Base-by-base conservation (phyloP, 2,113 vertebrate species). In the Aythya baeri region DNA sequence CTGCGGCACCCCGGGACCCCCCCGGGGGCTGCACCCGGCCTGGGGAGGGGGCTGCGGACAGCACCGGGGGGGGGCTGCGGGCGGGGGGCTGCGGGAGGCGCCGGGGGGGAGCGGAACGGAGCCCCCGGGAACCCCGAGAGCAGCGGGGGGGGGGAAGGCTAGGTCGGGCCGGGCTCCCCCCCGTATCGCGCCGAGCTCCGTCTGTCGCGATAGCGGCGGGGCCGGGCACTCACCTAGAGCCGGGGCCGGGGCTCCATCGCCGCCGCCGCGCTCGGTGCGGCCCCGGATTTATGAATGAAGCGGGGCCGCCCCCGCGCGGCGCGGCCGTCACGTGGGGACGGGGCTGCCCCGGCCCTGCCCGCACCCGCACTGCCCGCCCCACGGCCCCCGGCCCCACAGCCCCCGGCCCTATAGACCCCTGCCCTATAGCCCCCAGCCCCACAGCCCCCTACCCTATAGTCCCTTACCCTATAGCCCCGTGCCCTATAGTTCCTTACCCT, bases 271-370 rank as follows among this genome's bases (percentile, higher is more conserved):
- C 92, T 95, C 89, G 88, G 89, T 83, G 90, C 88, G 67, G 80
- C 94, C 94, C 91, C 91, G 76, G 94, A 91, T 95, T 95, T 95
- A 95, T 95, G 94, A 95, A 95, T 95, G 94, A 95, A 86, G 91
- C 91, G 71, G 91, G 91, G 94, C 91, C 94, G 91, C 94, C 94
- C 94, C 91, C 94, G 91, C 91, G 91, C 94, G 94, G 91, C 71
- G 91, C 91, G 71, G 85, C 71, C 88, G 88, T 93, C 88, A 93
- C 94, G 88, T 91, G 91, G 91, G 91, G 91, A 58, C 88, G 85
- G 88, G 84, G 84, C 91, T 83, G 94, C 94, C 91, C 87, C 83
- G 46, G 32, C 50, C 77, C 70, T 32, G 57, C 75, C 66, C 17
- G 65, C 18, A 31, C 32, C 70, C 23, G 61, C 46, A 46, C 61